Evolutionary conservation across 1,140 invertebrate genomes (phyloP), one percentile per base, ranked within the genome.

Genomic region (Papilio glaucus): DNA sequence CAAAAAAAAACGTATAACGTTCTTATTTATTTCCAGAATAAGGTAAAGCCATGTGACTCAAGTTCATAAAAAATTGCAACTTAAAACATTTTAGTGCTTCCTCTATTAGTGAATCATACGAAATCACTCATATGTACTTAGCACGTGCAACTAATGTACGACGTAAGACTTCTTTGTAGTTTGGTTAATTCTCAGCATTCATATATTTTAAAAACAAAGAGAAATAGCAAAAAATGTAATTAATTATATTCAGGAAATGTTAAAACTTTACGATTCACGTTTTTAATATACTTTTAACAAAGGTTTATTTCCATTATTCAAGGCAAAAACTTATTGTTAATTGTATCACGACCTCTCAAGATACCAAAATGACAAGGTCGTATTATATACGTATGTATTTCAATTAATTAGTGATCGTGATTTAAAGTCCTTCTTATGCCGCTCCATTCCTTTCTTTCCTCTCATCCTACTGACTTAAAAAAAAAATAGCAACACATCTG

Each of bases 91-190:
- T 24, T 24, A 26, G 4, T 57, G 12, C 12, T 57, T 57, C 49
- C 49, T 57, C 49, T 26, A 57, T 57, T 24, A 57, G 21, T 57
- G 49, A 57, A 57, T 57, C 49, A 57, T 57, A 1, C 24, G 49
- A 9, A 26, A 24, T 8, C 21, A 42, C 39, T 41, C 21, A 15
- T 18, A 49, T 26, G 49, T 26, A 57, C 10, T 24, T 57, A 26
- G 0, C 49, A 26, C 18, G 4, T 57, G 49, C 12, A 57, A 57
- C 42, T 15, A 15, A 15, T n/a, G 12, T 42, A 53, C 21, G 2
- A 13, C 21, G 21, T 53, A 49, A 53, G 10, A 10, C 12, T 42
- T 57, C 29, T 33, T 57, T 57, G 49, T 24, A 21, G 49, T 57
- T 57, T 57, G 8, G 4, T 24, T 53, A 24, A 57, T 26, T 57